Base-by-base conservation (phyloP, 1,140 invertebrate genomes). In the Coboldia fuscipes region DNA sequence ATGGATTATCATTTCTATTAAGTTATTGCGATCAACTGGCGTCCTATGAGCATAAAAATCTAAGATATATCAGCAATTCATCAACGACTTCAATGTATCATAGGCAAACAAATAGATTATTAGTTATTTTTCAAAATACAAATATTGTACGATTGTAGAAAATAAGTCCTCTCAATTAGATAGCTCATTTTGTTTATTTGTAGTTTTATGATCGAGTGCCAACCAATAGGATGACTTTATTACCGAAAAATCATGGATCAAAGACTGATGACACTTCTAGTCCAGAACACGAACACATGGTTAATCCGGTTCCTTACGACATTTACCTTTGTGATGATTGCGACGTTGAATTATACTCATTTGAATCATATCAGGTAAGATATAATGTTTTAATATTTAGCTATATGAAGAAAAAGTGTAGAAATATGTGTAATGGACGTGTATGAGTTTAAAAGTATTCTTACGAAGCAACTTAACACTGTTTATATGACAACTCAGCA, bases 301-400 rank as follows among this genome's bases (percentile, higher is more conserved):
- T 64, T 27, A 62, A 68, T 41, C 62, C 63, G 32, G 52, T 59
- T 2, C 50, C 49, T 1, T 60, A 66, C 30, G 71, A 76, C 44
- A 75, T 77, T 42, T 76, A 75, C 51, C 55, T 76, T 8, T 77
- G 74, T 46, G 74, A 77, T 42, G 72, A 70, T 45, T 77, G 74
- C 48, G 73, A 76, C 52, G 71, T 63, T 13, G 64, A 67, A 50
- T 57, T 68, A 28, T 48, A 62, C 35, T 62, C 62, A 29, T 54
- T 60, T 19, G 50, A 60, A 37, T 57, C 66, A 41, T 66, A 66
- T 49, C 58, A 63, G 56, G 66, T 68, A 60, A 44, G 39, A 39
- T 12, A 24, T 15, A 22, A 18, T n/a, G n/a, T n/a, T n/a, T n/a
- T n/a, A n/a, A n/a, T 18, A 12, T 29, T 21, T 4, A 31, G 12